Evolutionary conservation across 2,888 invertebrate genomes (phyloP), one percentile per base, ranked within the genome.

Genomic region (Cetonia aurata): DNA sequence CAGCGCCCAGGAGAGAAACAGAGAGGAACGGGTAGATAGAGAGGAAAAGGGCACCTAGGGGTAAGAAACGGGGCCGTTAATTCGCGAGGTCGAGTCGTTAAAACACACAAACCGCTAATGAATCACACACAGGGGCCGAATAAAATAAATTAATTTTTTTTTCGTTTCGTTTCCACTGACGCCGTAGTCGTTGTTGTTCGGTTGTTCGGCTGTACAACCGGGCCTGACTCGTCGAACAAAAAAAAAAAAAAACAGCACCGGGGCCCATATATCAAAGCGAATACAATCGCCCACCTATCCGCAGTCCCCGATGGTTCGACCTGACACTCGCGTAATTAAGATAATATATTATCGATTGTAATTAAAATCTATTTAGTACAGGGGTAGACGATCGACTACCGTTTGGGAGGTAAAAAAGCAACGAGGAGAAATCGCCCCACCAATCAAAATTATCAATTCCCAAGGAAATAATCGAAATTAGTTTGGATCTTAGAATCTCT

Each of bases 331-430:
- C 74, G 76, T 79, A 79, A 81, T 81, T 80, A 81, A 82, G 81
- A 81, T 80, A 79, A 82, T 81, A 81, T 81, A 81, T 81, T 80
- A 79, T 80, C 78, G 80, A 78, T 78, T 78, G 80, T 81, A 82
- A 82, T 82, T 82, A 81, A 81, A 82, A 81, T 81, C 81, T 81
- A 81, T 82, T 82, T 81, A 80, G 78, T 80, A 79, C 76, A 75
- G 75, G 69, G 60, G 25, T 25, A 25, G 70, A 66, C 72, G 69
- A 70, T 74, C 70, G 77, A 78, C 79, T 78, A 79, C 78, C 75
- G 77, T 76, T 74, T 25, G 25, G 6, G 8, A 37, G 6, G 6
- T 8, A 1, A 37, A 37, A 37, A 10, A 10, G 37, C 2, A 3
- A 37, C 1, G 1, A 8, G 37, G 8, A 37, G 25, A 25, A 25